Evolutionary conservation across 2,797 vertebrate species (phyloP), one percentile per base, ranked within the genome.

Genomic region (Girardinus metallicus): DNA sequence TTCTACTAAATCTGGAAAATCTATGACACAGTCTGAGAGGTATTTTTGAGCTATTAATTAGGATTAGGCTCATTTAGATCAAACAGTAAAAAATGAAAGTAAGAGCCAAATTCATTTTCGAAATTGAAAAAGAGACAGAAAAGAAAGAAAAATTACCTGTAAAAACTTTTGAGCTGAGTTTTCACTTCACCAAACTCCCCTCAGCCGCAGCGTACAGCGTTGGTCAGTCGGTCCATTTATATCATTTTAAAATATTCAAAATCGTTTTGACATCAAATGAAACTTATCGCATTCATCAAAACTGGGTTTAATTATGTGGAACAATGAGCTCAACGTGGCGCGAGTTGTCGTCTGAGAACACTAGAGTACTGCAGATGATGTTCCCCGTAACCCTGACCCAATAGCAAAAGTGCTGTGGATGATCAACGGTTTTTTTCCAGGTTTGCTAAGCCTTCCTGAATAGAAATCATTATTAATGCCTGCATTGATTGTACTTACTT

Each of bases 31-130:
- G 31, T 60, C 13, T 60, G 26, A 75, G 72, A 18, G 15, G n/a
- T n/a, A 34, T 34, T 44, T 72, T 68, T 70, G 51, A 16, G 21
- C 34, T 70, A 41, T 44, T 73, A 41, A 74, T 76, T 51, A 57
- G 11, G 12, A 1, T 29, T 64, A 29, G 10, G 26, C 46, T 41
- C 23, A 36, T 8, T 44, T 43, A 55, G 1, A 34, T 73, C 81
- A 12, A 70, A 31, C 80, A 73, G 34, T 34, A 53, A 26, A 0
- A 26, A 47, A 47, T 73, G 13, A n/a, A 74, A 3, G 34, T 5
- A 47, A 11, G 11, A 64, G 31, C 29, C 18, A 21, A 46, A 64
- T n/a, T 18, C 10, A 15, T 11, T 76, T 21, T 41, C 0, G 0
- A 53, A 11, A 36, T 2, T 47, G 29, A 3, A 26, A 1, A 26